Conservation (phyloP, 2,113 vertebrate genomes). For the Oncorhynchus clarkii region DNA sequence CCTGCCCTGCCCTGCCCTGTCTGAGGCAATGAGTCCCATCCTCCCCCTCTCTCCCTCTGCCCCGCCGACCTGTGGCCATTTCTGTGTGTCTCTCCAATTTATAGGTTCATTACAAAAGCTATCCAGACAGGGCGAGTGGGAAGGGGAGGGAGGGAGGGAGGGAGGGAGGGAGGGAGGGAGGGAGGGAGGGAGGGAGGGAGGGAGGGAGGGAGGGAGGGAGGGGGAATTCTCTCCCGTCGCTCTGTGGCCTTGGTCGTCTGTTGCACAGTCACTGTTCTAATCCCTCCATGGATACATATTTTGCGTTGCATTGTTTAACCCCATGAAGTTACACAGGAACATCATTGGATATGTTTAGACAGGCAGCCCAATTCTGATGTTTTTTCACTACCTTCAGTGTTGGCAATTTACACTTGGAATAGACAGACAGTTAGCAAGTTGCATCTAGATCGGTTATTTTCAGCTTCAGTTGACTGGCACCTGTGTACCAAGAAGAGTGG, state of each 20-base stretch:
- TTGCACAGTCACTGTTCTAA: neutral
- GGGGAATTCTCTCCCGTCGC: neutral
- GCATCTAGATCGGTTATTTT: too few relatives aligned
- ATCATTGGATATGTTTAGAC: too few relatives aligned
- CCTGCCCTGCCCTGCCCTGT: slow-evolving; percentile 25
- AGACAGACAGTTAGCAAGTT: too few relatives aligned
- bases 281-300: too few relatives aligned
- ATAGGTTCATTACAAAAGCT: slow-evolving; percentile 79
- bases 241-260: neutral
- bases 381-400: too few relatives aligned
- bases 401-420: too few relatives aligned
- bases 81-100: slow-evolving; percentile 76
- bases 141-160: slow-evolving; percentile 12
- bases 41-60: slow-evolving; percentile 13
- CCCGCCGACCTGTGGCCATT: slow-evolving; percentile 74
- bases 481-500: too few relatives aligned
- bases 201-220: neutral
- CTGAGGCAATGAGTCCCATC: slow-evolving; percentile 55
- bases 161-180: neutral
- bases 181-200: slow-evolving; percentile 34
- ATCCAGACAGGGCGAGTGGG: slow-evolving; percentile 37
- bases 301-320: too few relatives aligned
- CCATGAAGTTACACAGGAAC: too few relatives aligned
- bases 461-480: too few relatives aligned
- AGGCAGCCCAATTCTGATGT: too few relatives aligned